Evolutionary conservation across 2,797 vertebrate species (phyloP).

Genomic region (Trachurus trachurus): DNA sequence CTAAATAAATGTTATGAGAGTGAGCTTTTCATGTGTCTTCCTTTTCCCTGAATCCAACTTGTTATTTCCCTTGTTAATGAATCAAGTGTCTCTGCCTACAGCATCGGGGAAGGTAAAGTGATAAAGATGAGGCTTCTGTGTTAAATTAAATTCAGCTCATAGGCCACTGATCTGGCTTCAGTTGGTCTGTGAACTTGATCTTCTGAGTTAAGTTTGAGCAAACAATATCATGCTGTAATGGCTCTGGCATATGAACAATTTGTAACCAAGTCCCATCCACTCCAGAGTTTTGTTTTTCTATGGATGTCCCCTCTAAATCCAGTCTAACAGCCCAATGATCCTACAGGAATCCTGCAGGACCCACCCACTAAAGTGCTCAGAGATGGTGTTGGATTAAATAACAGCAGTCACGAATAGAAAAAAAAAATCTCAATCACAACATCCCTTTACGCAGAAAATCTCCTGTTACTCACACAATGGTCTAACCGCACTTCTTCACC

Average conservation of each 20-base stretch:
- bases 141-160: neutral
- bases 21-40: neutral
- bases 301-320: neutral
- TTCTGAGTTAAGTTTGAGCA: neutral
- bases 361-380: neutral
- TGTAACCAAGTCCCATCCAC: neutral
- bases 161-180: neutral
- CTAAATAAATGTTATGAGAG: neutral
- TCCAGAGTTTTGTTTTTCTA: conserved; percentile 13
- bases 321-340: neutral
- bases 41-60: neutral
- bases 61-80: neutral
- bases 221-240: neutral
- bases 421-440: neutral
- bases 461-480: conserved; percentile 25
- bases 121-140: neutral
- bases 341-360: neutral
- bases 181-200: neutral
- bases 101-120: neutral
- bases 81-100: neutral
- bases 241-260: neutral
- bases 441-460: neutral
- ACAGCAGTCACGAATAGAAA: conserved; percentile 7
- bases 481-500: conserved; percentile 31
- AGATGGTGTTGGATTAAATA: conserved; percentile 4